Evolutionary conservation across 2,888 invertebrate genomes (phyloP).

Genomic region (Galeopsomyia nigrocyanea): DNA sequence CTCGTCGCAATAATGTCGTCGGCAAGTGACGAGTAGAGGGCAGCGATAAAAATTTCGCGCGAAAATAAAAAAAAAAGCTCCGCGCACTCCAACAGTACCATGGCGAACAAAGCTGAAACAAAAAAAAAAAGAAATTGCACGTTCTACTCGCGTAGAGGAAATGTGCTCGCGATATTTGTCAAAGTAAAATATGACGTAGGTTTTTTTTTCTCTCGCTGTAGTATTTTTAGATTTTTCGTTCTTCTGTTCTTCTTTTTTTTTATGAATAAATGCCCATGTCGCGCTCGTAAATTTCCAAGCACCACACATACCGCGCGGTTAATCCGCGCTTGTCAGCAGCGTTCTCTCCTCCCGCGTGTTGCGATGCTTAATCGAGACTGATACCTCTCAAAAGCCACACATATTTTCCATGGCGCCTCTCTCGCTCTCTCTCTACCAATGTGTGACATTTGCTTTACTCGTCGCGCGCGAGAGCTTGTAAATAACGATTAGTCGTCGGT

Average conservation of each 20-base stretch:
- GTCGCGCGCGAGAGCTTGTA: background rate
- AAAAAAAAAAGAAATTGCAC: no score
- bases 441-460: background rate
- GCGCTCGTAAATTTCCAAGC: conserved; percentile 39
- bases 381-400: conserved; percentile 6
- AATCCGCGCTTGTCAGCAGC: conserved; percentile 39
- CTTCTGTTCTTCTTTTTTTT: conserved; percentile 39
- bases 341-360: background rate
- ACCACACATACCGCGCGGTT: conserved; percentile 10
- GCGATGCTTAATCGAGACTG: conserved; percentile 34
- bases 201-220: no score
- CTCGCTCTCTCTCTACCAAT: background rate
- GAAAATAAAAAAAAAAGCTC: no score
- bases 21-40: no score
- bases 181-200: conserved; percentile 42
- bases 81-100: no score
- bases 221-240: no score
- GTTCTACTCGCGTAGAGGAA: no score
- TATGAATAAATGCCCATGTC: conserved; percentile 43
- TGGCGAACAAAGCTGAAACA: no score
- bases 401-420: background rate
- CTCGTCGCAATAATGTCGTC: no score
- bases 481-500: background rate
- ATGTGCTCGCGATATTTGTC: conserved; percentile 43
- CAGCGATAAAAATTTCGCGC: no score